Percentiles rank a stretch among this genome's conserved stretches.
phyloP scores from a whole-genome alignment of 2,797 vertebrate species.

The Thamnophis elegans region DNA sequence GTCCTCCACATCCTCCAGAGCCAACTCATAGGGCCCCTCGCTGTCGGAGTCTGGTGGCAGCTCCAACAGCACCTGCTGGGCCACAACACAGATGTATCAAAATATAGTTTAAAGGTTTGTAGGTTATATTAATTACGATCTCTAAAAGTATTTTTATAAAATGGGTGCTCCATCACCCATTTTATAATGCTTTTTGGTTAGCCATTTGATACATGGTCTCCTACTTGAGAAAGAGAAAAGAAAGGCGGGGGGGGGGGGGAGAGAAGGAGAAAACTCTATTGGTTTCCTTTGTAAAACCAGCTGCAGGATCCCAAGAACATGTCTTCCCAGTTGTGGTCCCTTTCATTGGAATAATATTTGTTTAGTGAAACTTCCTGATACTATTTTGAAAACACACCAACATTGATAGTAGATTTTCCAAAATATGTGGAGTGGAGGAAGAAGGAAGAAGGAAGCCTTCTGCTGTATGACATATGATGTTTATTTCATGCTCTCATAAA shows the following conservation, averaged over 20 bases:
- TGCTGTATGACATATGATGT: neutral
- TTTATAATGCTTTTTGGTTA: neutral
- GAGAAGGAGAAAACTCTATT: neutral
- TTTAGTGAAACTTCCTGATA: neutral
- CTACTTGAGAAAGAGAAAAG: neutral
- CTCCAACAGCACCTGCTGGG: too few relatives aligned
- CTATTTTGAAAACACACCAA: neutral
- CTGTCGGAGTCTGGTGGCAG: too few relatives aligned
- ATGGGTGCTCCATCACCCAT: neutral
- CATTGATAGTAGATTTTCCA: neutral
- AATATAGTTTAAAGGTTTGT: neutral
- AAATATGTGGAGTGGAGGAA: neutral
- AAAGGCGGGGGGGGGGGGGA: too few relatives aligned
- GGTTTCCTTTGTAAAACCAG: neutral
- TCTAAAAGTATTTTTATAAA: neutral
- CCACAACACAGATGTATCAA: neutral
- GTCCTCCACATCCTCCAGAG: too few relatives aligned
- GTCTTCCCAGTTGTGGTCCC: neutral
- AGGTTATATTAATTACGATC: neutral
- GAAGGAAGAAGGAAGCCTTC: neutral
- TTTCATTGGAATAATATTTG: neutral
- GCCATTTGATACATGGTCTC: neutral
- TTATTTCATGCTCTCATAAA: neutral
- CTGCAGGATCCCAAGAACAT: neutral
- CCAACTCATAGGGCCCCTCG: too few relatives aligned